A percentile compares a stretch with the other conserved stretches of the same genome.
These are phyloP conservation scores for Frieseomelitta varia DNA, from an alignment of 1,140 invertebrate species.

Conservation along the genomic window DNA sequence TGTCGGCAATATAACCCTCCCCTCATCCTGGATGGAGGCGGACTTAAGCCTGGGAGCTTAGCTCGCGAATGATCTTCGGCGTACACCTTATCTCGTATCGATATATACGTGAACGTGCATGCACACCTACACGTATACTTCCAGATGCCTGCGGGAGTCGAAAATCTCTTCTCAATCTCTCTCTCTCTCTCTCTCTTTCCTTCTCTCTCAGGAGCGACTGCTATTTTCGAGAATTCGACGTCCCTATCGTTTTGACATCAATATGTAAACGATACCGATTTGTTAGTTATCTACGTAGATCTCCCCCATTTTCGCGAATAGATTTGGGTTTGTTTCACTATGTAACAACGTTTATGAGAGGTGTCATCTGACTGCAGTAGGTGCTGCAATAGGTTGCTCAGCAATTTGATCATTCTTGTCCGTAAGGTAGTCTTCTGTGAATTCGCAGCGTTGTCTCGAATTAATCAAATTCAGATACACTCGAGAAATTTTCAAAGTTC, in stretches of 20 bases:
- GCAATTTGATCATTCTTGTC: too few relatives aligned
- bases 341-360: too few relatives aligned
- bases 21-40: constrained; percentile 36
- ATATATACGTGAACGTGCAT: constrained; percentile 24
- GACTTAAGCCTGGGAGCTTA: constrained; percentile 61
- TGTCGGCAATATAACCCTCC: constrained; percentile 55
- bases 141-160: constrained; percentile 7
- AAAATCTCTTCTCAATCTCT: not conserved
- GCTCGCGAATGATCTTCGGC: constrained; percentile 59
- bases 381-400: too few relatives aligned
- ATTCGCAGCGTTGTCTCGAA: too few relatives aligned
- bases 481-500: too few relatives aligned
- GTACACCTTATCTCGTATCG: constrained; percentile 52
- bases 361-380: too few relatives aligned
- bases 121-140: constrained; percentile 2
- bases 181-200: too few relatives aligned
- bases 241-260: not conserved
- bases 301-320: too few relatives aligned
- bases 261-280: not conserved
- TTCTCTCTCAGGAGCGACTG: not conserved
- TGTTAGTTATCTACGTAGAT: too few relatives aligned
- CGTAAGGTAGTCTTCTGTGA: too few relatives aligned
- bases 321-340: too few relatives aligned
- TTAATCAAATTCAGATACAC: too few relatives aligned
- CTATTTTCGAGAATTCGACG: not conserved